Percentiles rank a stretch among this genome's conserved stretches.
These are phyloP conservation scores for Metallyticus violacea DNA, from an alignment of 2,888 invertebrate species.

Conservation along the genomic window DNA sequence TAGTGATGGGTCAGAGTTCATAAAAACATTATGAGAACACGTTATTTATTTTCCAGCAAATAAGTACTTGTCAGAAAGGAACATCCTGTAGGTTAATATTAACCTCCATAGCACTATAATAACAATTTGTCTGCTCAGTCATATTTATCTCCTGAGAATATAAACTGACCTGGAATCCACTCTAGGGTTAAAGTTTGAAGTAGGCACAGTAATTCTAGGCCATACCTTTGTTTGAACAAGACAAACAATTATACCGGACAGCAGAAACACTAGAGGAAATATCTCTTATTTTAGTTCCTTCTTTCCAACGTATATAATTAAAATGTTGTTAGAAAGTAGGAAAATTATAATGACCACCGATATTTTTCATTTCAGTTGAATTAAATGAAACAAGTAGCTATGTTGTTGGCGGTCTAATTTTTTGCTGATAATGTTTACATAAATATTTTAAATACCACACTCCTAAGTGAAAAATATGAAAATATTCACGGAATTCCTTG, in stretches of 20 bases:
- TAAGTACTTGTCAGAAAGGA: neutral
- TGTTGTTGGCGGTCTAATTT: too few species aligned
- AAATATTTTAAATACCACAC: too few species aligned
- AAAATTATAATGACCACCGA: too few species aligned
- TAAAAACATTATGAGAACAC: neutral
- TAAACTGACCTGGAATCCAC: neutral
- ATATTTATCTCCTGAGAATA: neutral
- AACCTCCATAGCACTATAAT: neutral
- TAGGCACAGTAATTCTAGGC: neutral
- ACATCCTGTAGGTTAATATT: neutral
- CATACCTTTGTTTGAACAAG: neutral
- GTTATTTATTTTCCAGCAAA: neutral
- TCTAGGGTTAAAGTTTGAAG: neutral
- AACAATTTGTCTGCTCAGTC: neutral
- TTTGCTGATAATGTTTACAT: too few species aligned
- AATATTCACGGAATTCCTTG: too few species aligned
- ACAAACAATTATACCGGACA: neutral
- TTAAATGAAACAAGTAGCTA: too few species aligned
- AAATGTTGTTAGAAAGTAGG: too few species aligned
- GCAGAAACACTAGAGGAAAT: neutral
- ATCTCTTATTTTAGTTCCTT: neutral
- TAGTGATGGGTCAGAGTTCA: neutral
- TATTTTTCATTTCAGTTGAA: too few species aligned
- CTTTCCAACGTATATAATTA: neutral
- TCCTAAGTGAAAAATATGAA: too few species aligned